A percentile compares a stretch with the other conserved stretches of the same genome.
These are phyloP conservation scores for Drosophila eugracilis DNA, from an alignment of 1,140 invertebrate genomes.

Conservation along the genomic window DNA sequence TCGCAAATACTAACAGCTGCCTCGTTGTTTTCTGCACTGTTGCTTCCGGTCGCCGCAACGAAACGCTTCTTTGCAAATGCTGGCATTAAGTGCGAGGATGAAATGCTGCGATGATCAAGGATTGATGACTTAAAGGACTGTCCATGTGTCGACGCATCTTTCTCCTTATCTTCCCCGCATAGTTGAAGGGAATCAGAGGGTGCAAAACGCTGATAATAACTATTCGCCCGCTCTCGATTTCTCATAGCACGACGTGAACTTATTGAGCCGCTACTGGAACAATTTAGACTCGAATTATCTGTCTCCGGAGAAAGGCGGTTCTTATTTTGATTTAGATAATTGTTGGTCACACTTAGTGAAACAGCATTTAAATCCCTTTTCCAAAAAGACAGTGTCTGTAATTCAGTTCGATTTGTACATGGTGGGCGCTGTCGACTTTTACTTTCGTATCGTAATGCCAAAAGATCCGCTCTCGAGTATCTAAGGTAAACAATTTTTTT, in stretches of 20 bases:
- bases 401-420: constrained; percentile 52
- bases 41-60: constrained; percentile 10
- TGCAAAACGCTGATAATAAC: constrained; percentile 69
- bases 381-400: constrained; percentile 72
- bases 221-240: constrained; percentile 68
- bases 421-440: constrained; percentile 57
- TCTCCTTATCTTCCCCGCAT: constrained; percentile 48
- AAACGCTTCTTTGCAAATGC: constrained; percentile 78
- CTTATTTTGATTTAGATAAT: constrained; percentile 39
- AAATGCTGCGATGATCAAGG: constrained; percentile 81
- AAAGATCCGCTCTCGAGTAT: constrained; percentile 63
- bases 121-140: constrained; percentile 44
- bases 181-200: constrained; percentile 35
- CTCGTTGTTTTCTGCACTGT: constrained; percentile 25
- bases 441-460: constrained; percentile 65
- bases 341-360: constrained; percentile 7
- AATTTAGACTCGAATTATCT: constrained; percentile 45
- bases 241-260: constrained; percentile 64
- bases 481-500: constrained; percentile 13
- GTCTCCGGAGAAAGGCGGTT: constrained; percentile 50
- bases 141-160: constrained; percentile 3
- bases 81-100: constrained; percentile 83
- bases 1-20: constrained; percentile 25
- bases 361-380: constrained; percentile 33
- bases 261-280: constrained; percentile 47